Percentiles rank a stretch among this genome's conserved stretches.
Evolutionary conservation across 2,797 vertebrate species (phyloP).

Genomic region (Neosilurus hyrtlii): DNA sequence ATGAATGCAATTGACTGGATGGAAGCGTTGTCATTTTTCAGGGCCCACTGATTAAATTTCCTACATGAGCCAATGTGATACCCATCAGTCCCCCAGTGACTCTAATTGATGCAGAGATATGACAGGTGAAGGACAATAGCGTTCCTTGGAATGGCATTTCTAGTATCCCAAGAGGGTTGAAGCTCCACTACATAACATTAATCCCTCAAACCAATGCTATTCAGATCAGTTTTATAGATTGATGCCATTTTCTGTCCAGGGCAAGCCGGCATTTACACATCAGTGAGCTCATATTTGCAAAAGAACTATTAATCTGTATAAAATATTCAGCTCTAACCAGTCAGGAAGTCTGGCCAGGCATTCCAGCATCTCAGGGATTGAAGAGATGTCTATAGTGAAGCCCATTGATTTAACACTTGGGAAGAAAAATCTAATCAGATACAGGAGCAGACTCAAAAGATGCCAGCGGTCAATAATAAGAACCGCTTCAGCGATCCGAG

Average conservation of each 20-base stretch:
- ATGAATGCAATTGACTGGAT: slow-evolving; percentile 39
- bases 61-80: slow-evolving; percentile 48
- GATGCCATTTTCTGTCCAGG: slow-evolving; percentile 3
- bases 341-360: background rate
- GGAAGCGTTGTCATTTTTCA: slow-evolving; percentile 53
- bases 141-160: slow-evolving; percentile 34
- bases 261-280: background rate
- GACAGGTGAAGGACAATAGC: slow-evolving; percentile 59
- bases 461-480: slow-evolving; percentile 1
- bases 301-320: slow-evolving; percentile 9
- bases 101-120: slow-evolving; percentile 52
- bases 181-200: slow-evolving; percentile 19
- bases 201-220: slow-evolving; percentile 10
- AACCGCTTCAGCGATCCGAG: background rate
- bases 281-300: background rate
- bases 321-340: slow-evolving; percentile 7
- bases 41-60: slow-evolving; percentile 56
- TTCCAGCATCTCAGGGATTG: slow-evolving; percentile 7
- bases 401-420: background rate
- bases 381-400: background rate
- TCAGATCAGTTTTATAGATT: background rate
- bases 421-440: slow-evolving; percentile 20
- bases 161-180: background rate
- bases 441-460: background rate
- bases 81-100: slow-evolving; percentile 45